phyloP scores from a whole-genome alignment of 2,113 vertebrate species.

The Phoenicopterus ruber region DNA sequence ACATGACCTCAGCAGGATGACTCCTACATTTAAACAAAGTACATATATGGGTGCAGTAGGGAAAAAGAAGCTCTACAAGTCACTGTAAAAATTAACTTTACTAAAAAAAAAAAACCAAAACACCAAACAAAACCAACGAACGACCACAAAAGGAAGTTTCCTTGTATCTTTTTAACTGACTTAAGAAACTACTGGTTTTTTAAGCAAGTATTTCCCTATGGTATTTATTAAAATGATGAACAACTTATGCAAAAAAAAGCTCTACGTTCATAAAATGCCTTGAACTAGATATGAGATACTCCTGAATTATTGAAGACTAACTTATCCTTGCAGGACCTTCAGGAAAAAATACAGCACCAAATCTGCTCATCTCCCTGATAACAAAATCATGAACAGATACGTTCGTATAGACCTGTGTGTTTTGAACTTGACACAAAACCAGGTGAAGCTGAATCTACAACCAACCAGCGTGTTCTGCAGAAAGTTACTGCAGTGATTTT shows the following conservation, averaged over 20 bases:
- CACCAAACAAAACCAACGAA: too few species aligned
- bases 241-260: not conserved
- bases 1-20: not conserved
- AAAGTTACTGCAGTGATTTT: not conserved
- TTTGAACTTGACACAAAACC: not conserved
- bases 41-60: not conserved
- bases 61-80: not conserved
- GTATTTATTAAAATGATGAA: not conserved
- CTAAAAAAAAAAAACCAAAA: not conserved
- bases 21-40: not conserved
- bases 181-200: not conserved
- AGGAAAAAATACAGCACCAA: not conserved
- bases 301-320: not conserved
- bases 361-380: not conserved
- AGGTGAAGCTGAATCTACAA: not conserved
- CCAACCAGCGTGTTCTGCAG: fast-evolving
- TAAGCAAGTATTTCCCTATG: not conserved
- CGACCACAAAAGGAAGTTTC: not conserved
- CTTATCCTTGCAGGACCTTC: not conserved
- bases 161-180: not conserved
- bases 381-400: not conserved
- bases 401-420: not conserved
- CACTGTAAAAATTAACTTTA: not conserved
- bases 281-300: not conserved
- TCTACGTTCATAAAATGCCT: not conserved